phyloP scores from a whole-genome alignment of 2,113 vertebrate genomes.

The Paramormyrops kingsleyae region DNA sequence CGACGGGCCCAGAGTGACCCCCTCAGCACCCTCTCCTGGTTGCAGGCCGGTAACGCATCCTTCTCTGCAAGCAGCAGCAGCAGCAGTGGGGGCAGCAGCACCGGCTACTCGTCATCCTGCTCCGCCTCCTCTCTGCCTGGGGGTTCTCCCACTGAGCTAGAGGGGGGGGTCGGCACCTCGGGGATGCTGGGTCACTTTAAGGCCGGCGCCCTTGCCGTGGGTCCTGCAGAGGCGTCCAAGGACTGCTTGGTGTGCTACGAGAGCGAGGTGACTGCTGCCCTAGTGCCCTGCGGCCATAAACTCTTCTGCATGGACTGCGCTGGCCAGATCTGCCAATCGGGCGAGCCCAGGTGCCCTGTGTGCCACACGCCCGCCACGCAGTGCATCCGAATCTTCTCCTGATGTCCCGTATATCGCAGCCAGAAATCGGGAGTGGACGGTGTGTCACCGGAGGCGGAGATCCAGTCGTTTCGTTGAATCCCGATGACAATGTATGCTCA shows the following conservation, averaged over 20 bases:
- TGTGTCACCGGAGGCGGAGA: background rate
- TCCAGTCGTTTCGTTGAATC: constrained; percentile 18
- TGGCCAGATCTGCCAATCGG: constrained; percentile 83
- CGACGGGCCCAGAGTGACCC: constrained; percentile 82
- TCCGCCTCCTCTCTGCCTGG: constrained; percentile 75
- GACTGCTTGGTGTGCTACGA: constrained; percentile 91
- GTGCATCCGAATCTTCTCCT: constrained; percentile 97
- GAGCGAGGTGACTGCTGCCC: constrained; percentile 86
- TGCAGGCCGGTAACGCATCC: constrained; percentile 67
- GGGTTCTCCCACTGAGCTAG: constrained; percentile 74
- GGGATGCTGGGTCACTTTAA: constrained; percentile 61
- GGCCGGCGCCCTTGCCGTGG: constrained; percentile 47
- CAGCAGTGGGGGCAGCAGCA: constrained; percentile 62
- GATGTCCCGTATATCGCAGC: constrained; percentile 40
- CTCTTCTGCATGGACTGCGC: constrained; percentile 99
- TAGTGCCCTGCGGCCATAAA: constrained; percentile 95
- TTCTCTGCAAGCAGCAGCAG: constrained; percentile 69
- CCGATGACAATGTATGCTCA: constrained; percentile 43
- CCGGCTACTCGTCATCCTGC: constrained; percentile 72
- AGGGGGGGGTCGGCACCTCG: constrained; percentile 56
- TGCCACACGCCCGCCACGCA: constrained; percentile 89
- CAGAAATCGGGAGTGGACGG: background rate
- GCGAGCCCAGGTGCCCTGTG: constrained; percentile 82
- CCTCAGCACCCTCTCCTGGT: constrained; percentile 75
- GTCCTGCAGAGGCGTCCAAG: constrained; percentile 57